Base-by-base conservation (phyloP, 1,140 invertebrate species). In the Sminthurinus signatus region DNA sequence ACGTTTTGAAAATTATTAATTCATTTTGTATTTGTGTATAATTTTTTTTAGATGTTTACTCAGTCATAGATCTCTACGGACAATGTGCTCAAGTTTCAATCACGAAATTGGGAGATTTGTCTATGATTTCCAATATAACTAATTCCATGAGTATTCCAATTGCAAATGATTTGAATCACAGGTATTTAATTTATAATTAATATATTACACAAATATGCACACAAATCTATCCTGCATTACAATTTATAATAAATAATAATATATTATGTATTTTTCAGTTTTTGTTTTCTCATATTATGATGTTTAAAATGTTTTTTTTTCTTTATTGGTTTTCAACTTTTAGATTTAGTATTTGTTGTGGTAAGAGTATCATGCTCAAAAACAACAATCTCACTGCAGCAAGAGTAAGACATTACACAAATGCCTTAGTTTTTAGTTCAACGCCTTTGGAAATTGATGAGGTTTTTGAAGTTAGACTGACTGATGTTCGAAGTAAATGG, bases 1-100 rank as follows among this genome's bases (percentile, higher is more conserved):
- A 8, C 31, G 4, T 21, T 19, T 39, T 39, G 17, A 58, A 27
- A 29, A 17, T 44, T 12, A 19, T n/a, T 5, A 19, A 23, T 48
- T 23, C 5, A 8, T 5, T 48, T 48, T 48, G n/a, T 48, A 23
- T 48, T n/a, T 5, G n/a, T 48, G 17, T 12, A 4, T 48, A n/a
- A 48, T 48, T 8, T 36, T 36, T 32, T 73, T 8, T 72, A 80
- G 80, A 87, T 76, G 84, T 96, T 58, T 96, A 90, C 79, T 92
- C 91, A n/a, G 91, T 96, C 0, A 87, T 97, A 36, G 93, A 96
- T 80, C 80, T 96, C 15, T 96, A 96, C 75, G 93, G 93, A 4
- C 91, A 93, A 75, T 96, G 93, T 77, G 89, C 90, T 23, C 89
- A 95, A 82, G 91, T 96, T 52, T 80, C 80, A 8, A 80, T 82